Base-by-base conservation (phyloP, 2,888 invertebrate genomes). In the Barypeithes pellucidus region DNA sequence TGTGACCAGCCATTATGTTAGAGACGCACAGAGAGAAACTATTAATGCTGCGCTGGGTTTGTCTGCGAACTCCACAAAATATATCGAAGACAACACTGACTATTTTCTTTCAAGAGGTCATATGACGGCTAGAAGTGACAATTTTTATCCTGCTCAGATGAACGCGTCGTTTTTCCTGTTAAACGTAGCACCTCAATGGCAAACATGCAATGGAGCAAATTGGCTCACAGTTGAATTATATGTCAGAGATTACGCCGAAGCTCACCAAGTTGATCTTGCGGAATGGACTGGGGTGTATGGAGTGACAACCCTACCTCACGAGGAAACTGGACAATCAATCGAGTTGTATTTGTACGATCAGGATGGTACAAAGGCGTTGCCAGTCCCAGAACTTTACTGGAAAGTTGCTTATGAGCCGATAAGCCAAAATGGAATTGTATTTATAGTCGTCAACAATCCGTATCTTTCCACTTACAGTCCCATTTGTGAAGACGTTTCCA, bases 141-240 rank as follows among this genome's bases (percentile, higher is more conserved):
- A 88, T 77, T 85, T 91, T 14, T 90, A 88, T 77, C 89, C 89
- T 0, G 84, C 88, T 8, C 89, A 89, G 45, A 91, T 91, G 78
- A 84, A 87, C 0, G 83, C 90, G 0, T 89, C 90, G 0, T 92
- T 91, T 83, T 90, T 89, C 29, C 16, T 66, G 12, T 2, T 50
- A 1, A 92, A 92, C 79, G 88, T 88, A 0, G 90, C 90, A 0
- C 92, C 92, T 1, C 92, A 92, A 77, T 92, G 92, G 92, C 90
- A 91, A 78, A 85, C 84, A 2, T 89, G 91, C 79, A 92, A 92
- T 79, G 88, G 83, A 0, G 88, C 88, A 5, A 90, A 89, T 77
- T 91, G 91, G 91, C 82, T 86, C 47, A 76, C 78, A 0, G 81
- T 89, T 14, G 91, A 91, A 83, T 77, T 78, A 2, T 83, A 84